Evolutionary conservation across 2,888 invertebrate genomes (phyloP).

Genomic region (Dolichopus griseipennis): DNA sequence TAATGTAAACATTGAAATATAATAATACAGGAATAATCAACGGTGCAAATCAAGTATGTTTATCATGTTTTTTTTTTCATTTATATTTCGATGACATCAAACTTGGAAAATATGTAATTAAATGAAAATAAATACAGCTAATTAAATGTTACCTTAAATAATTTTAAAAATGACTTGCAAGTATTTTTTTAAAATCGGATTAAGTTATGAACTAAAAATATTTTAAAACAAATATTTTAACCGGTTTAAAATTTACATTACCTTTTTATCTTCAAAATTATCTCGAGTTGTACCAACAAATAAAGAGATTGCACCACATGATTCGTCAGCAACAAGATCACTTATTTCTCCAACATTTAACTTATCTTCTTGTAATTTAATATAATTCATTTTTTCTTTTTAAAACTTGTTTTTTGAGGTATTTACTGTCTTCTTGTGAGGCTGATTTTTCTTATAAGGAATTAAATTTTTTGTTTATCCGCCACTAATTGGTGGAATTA

Average conservation of each 20-base stretch:
- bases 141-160: too few relatives aligned
- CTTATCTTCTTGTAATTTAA: conserved; percentile 58
- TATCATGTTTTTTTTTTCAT: too few relatives aligned
- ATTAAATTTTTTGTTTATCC: conserved; percentile 49
- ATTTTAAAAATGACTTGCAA: too few relatives aligned
- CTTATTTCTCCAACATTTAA: conserved; percentile 60
- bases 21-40: too few relatives aligned
- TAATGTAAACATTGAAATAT: too few relatives aligned
- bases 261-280: conserved; percentile 70
- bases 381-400: conserved; percentile 52
- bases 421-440: conserved; percentile 16
- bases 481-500: conserved; percentile 91
- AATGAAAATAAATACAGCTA: too few relatives aligned
- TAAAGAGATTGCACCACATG: conserved; percentile 79
- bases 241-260: conserved; percentile 30
- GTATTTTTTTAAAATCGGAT: too few relatives aligned
- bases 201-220: too few relatives aligned
- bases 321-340: conserved; percentile 55
- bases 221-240: too few relatives aligned
- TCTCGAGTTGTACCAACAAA: conserved; percentile 87
- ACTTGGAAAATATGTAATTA: too few relatives aligned
- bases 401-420: background rate
- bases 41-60: too few relatives aligned
- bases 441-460: conserved; percentile 12
- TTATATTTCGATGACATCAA: too few relatives aligned